Percentiles rank a stretch among this genome's conserved stretches.
Evolutionary conservation across 2,113 vertebrate species (phyloP).

Genomic region (Ceyx melanurus): DNA sequence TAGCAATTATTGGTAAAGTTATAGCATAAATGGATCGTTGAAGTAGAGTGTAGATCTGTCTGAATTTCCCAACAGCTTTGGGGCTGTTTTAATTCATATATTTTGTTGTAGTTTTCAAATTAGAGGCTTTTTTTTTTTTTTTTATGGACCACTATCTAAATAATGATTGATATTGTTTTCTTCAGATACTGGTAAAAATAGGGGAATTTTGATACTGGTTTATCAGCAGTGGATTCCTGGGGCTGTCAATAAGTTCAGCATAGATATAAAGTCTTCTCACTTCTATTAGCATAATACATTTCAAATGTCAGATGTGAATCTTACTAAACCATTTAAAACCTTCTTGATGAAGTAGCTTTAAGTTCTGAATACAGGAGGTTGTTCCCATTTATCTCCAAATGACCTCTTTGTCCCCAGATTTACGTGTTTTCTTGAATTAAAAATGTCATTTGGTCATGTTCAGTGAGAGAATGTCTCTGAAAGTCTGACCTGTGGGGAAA

Average conservation of each 20-base stretch:
- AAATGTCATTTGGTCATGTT: conserved; percentile 50
- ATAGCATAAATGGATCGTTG: neutral
- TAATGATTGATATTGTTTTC: neutral
- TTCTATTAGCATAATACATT: neutral
- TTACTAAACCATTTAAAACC: neutral
- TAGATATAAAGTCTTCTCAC: neutral
- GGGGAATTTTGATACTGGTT: neutral
- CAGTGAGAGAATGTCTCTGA: conserved; percentile 54
- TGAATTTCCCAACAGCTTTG: neutral
- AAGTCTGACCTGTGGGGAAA: conserved; percentile 44
- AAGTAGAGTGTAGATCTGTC: neutral
- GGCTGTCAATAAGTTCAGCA: neutral
- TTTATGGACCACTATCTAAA: neutral
- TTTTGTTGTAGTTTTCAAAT: neutral
- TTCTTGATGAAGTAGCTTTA: conserved; percentile 22
- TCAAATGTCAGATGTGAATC: neutral
- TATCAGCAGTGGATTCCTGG: neutral
- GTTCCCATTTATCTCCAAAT: conserved; percentile 39
- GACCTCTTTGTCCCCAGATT: conserved; percentile 33
- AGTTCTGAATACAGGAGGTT: conserved; percentile 25
- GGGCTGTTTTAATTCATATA: neutral
- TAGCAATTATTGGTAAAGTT: neutral
- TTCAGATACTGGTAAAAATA: neutral
- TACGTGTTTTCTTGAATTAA: conserved; percentile 60
- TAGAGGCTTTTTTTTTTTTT: neutral